These are phyloP conservation scores for Lymantria monacha DNA, from an alignment of 2,888 invertebrate genomes.

Conservation along the genomic window DNA sequence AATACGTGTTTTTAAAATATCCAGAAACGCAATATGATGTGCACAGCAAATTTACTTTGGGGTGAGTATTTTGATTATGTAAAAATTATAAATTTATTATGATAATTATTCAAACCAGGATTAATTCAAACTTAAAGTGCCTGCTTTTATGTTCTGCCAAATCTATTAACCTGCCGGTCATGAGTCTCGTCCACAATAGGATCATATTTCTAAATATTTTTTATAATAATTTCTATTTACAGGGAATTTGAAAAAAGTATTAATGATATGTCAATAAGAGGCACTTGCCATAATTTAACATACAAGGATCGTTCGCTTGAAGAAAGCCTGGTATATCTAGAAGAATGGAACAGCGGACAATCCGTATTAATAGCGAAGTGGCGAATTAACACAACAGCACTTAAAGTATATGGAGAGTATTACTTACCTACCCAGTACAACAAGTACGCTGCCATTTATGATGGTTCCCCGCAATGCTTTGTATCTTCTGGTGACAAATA, in stretches of 20 bases:
- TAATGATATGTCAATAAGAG: slow-evolving; percentile 1
- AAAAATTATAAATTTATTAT: background rate
- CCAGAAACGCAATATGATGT: slow-evolving; percentile 2
- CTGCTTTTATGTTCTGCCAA: too few species aligned
- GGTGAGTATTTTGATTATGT: background rate
- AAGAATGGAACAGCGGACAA: slow-evolving; percentile 10
- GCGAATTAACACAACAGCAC: slow-evolving; percentile 12
- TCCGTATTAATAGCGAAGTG: slow-evolving; percentile 8
- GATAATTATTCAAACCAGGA: too few species aligned
- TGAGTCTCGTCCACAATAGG: too few species aligned
- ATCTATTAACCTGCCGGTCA: too few species aligned
- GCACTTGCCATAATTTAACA: slow-evolving; percentile 7
- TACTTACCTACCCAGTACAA: background rate
- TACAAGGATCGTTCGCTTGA: slow-evolving; percentile 16
- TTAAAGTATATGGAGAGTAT: slow-evolving; percentile 1
- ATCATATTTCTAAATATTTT: too few species aligned
- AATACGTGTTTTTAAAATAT: background rate
- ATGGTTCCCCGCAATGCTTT: slow-evolving; percentile 21
- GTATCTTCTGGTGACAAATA: slow-evolving; percentile 57
- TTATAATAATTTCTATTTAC: background rate
- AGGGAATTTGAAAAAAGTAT: slow-evolving; percentile 16
- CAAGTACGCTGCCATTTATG: slow-evolving; percentile 11
- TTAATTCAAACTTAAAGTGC: too few species aligned
- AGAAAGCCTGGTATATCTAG: slow-evolving; percentile 12
- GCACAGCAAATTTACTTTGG: background rate